Evolutionary conservation across 2,797 vertebrate genomes (phyloP).

Genomic region (Vespertilio murinus): DNA sequence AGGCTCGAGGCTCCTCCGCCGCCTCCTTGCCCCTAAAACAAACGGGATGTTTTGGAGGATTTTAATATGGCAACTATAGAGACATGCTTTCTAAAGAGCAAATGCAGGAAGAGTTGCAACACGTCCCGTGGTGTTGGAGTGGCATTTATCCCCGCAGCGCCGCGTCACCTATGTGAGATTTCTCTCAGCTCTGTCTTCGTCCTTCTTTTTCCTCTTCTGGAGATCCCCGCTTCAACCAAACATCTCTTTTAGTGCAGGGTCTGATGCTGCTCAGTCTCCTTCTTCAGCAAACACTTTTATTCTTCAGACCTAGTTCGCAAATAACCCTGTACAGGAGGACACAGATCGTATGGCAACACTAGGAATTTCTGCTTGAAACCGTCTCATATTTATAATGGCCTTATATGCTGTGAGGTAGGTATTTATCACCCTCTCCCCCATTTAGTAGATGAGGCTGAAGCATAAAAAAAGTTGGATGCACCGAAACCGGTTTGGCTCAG

Average conservation of each 20-base stretch:
- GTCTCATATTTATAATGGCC: not conserved
- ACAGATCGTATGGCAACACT: too few relatives aligned
- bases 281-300: not conserved
- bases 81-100: not conserved
- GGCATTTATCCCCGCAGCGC: not conserved
- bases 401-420: accelerated
- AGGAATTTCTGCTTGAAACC: not conserved
- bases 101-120: not conserved
- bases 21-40: not conserved
- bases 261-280: not conserved
- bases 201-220: not conserved
- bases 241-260: not conserved
- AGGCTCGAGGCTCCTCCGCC: not conserved
- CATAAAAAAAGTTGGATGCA: too few relatives aligned
- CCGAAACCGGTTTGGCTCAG: too few relatives aligned
- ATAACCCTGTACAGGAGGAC: not conserved
- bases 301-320: not conserved
- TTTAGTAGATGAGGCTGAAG: not conserved
- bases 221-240: not conserved
- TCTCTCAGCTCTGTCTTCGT: not conserved
- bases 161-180: not conserved
- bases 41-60: not conserved
- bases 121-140: not conserved
- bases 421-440: not conserved
- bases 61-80: not conserved